A percentile compares a stretch with the other conserved stretches of the same genome.
phyloP scores from a whole-genome alignment of 2,797 vertebrate genomes.

The Sebastes cheni region DNA sequence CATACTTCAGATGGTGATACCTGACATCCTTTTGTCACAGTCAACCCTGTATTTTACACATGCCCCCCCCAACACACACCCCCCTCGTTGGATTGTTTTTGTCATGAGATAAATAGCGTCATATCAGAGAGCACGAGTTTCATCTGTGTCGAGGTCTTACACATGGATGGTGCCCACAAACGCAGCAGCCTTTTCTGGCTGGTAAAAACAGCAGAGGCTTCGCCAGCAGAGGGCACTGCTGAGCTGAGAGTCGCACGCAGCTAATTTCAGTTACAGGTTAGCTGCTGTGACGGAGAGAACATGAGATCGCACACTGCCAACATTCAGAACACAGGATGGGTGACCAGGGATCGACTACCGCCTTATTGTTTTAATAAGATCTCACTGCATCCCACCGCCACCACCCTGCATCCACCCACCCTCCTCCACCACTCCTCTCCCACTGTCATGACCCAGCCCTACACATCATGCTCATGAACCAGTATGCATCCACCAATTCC shows the following conservation, averaged over 20 bases:
- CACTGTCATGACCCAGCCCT: conserved; percentile 45
- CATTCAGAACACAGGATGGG: conserved; percentile 39
- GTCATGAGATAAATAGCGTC: conserved; percentile 10
- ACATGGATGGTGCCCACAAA: background rate
- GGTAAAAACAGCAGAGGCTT: background rate
- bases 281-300: conserved; percentile 31
- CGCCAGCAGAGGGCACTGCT: conserved; percentile 69
- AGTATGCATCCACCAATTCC: conserved; percentile 59
- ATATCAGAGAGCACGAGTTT: conserved; percentile 27
- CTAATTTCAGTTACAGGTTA: conserved; percentile 24
- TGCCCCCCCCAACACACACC: no score
- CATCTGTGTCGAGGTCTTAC: conserved; percentile 19
- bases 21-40: conserved; percentile 16
- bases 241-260: background rate
- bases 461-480: conserved; percentile 47
- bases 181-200: conserved; percentile 1
- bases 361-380: conserved; percentile 57
- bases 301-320: conserved; percentile 49
- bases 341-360: conserved; percentile 44
- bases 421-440: conserved; percentile 1
- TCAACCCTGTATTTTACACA: background rate
- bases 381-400: conserved; percentile 11
- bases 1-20: conserved; percentile 9
- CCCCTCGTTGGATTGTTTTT: conserved; percentile 14
- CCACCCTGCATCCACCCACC: conserved; percentile 12